Evolutionary conservation across 2,797 vertebrate genomes (phyloP), one percentile per base, ranked within the genome.

Genomic region (Gouania willdenowi): DNA sequence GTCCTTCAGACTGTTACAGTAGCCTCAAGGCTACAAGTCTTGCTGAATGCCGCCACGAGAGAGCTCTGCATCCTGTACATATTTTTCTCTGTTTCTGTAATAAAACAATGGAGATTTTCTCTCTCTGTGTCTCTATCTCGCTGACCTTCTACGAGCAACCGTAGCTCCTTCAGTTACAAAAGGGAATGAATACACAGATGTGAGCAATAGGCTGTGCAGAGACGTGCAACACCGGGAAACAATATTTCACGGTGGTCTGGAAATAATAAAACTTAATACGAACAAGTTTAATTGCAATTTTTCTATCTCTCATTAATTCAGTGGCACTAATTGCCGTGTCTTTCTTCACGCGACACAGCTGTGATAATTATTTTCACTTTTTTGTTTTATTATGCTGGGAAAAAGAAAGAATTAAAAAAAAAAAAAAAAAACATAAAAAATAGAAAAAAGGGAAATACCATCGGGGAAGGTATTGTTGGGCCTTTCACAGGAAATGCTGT

Each of bases 231-330:
- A 56, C 3, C 6, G 67, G 42, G 44, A 64, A n/a, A 51, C 71
- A 61, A 66, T 12, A 79, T 81, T 71, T 75, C 63, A 77, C 3
- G 74, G 75, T 71, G 77, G 81, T 71, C 71, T 34, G 51, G 43
- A 56, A 67, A 79, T 81, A 84, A 83, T 76, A 51, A 64, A 69
- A 77, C 57, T 65, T 73, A 78, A 77, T 81, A 77, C 68, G 72
- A 80, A 77, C 52, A 78, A 64, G 76, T 67, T 64, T 74, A 81
- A 82, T 75, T 78, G 75, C 70, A 71, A 65, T 77, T 72, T 84
- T 63, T 66, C 71, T 58, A 70, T 76, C 60, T 58, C 57, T 67
- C 76, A 85, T 86, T 84, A 82, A 88, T 81, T 81, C 77, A 68
- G 42, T 66, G 23, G 26, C 57, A 56, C 74, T 84, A 85, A 88